phyloP scores from a whole-genome alignment of 2,888 invertebrate species.

The Punctoribates punctum region DNA sequence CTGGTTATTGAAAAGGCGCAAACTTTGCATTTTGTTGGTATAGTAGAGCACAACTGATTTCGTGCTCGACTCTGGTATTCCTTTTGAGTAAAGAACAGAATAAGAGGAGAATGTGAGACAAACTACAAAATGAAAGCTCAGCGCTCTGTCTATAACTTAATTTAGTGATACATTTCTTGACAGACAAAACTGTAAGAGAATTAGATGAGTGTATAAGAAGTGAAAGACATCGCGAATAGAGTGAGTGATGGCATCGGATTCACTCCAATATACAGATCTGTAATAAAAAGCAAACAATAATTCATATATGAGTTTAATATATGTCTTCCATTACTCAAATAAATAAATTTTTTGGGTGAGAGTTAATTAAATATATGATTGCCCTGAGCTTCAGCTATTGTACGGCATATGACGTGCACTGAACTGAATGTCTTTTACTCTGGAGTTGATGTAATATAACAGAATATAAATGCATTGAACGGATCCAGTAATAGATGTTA shows the following conservation, averaged over 20 bases:
- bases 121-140: neutral
- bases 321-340: neutral
- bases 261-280: neutral
- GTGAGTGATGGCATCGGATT: no score
- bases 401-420: neutral
- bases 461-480: slow-evolving; percentile 3
- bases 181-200: neutral
- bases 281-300: neutral
- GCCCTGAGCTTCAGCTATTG: neutral
- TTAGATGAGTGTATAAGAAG: neutral
- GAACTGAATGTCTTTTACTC: neutral
- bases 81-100: neutral
- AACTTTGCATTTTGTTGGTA: slow-evolving; percentile 5
- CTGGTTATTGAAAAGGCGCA: slow-evolving; percentile 16
- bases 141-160: slow-evolving; percentile 23
- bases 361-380: slow-evolving; percentile 3
- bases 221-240: neutral
- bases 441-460: neutral
- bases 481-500: neutral
- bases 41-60: neutral
- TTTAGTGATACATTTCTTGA: slow-evolving; percentile 6
- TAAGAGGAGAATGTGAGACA: neutral
- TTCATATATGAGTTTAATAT: neutral
- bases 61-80: neutral
- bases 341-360: neutral